These are phyloP conservation scores for Limnephilus auricula DNA, from an alignment of 2,888 invertebrate species.

Conservation along the genomic window DNA sequence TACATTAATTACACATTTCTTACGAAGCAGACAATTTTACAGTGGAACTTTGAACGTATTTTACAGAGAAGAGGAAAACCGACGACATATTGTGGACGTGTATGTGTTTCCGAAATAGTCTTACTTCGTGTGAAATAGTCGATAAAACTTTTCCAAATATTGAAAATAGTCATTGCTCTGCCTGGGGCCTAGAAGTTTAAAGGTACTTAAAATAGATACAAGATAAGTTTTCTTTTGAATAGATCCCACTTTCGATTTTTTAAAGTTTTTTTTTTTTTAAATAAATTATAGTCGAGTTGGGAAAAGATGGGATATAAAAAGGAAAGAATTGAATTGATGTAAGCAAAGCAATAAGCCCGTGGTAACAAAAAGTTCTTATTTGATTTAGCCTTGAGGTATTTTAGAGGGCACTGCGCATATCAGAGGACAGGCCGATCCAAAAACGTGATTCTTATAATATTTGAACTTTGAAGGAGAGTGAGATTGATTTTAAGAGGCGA, in stretches of 20 bases:
- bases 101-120: no score
- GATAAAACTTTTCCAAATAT: no score
- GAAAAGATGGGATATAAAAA: background rate
- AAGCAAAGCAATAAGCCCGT: background rate
- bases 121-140: no score
- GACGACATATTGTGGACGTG: no score
- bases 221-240: no score
- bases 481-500: background rate
- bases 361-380: background rate
- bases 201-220: no score
- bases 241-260: no score
- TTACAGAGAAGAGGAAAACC: no score
- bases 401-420: slow-evolving; percentile 2
- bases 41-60: background rate
- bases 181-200: no score
- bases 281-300: no score
- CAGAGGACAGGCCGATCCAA: background rate
- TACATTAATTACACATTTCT: background rate
- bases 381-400: background rate
- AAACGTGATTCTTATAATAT: background rate
- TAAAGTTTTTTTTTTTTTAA: no score
- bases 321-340: background rate
- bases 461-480: background rate
- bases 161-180: no score
- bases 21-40: background rate